A percentile compares a stretch with the other conserved stretches of the same genome.
Evolutionary conservation across 92 coral and sea anemone species (phyloP).

Genomic region (Blastomussa wellsi): DNA sequence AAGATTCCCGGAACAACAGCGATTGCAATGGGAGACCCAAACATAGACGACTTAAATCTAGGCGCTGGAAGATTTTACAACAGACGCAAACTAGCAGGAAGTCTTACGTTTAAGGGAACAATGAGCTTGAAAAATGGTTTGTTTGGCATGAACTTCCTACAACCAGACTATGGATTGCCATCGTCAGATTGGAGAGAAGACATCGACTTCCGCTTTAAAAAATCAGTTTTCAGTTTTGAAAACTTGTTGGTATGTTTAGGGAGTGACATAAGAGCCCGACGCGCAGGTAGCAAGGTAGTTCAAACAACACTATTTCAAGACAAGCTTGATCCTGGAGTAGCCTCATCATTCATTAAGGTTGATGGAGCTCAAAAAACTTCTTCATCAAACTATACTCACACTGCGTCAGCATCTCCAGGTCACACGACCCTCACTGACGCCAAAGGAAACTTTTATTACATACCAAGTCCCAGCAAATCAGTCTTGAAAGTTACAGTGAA

Average conservation of each 20-base stretch:
- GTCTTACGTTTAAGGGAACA: conserved; percentile 51
- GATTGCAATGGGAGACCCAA: conserved; percentile 11
- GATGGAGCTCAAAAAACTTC: conserved; percentile 43
- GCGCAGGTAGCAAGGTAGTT: conserved; percentile 14
- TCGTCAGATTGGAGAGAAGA: conserved; percentile 3
- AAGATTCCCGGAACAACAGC: conserved; percentile 80
- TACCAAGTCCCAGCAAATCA: conserved; percentile 42
- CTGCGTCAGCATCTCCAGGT: background rate
- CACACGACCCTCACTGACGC: conserved; percentile 50
- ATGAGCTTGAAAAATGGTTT: conserved; percentile 51
- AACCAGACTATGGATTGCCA: conserved; percentile 33
- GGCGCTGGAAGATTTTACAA: conserved; percentile 43
- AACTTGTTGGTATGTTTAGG: conserved; percentile 68
- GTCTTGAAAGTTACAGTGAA: conserved; percentile 42
- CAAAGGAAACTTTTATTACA: conserved; percentile 67
- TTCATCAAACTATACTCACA: background rate
- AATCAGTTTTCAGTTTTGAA: conserved; percentile 71
- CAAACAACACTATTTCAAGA: conserved; percentile 79
- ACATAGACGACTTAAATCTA: conserved; percentile 2
- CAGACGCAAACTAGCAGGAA: conserved; percentile 61
- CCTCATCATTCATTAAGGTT: conserved; percentile 30
- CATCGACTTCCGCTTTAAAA: conserved; percentile 55
- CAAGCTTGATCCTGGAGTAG: conserved; percentile 33
- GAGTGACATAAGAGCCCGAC: conserved; percentile 49
- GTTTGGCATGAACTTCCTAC: conserved; percentile 71